Evolutionary conservation across 2,113 vertebrate genomes (phyloP), one percentile per base, ranked within the genome.

Genomic region (Addax nasomaculatus): DNA sequence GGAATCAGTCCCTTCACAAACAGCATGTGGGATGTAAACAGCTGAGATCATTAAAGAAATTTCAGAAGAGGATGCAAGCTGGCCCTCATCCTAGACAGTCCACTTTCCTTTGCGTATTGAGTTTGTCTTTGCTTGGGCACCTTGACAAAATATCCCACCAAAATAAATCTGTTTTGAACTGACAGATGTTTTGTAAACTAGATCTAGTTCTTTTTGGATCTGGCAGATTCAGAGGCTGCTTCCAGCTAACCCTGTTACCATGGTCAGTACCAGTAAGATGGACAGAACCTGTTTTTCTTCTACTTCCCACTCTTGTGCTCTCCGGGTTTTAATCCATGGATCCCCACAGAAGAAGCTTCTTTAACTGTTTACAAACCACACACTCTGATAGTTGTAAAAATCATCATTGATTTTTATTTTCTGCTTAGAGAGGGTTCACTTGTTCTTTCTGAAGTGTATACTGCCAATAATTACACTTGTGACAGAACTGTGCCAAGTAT

Each of bases 341-440:
- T 88, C 62, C 70, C 86, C 49, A 30, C 79, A 85, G 67, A 93
- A 97, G 16, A 96, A 89, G 36, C 2, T 17, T 43, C 49, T 92
- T 97, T 93, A 96, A 94, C 85, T 79, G 62, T 97, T 98, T 97
- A 47, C 29, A 97, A 96, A 30, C 73, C 78, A 39, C 10, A 58
- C 11, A 23, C 73, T 95, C 83, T 49, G 84, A 95, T 51, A 91
- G 55, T 85, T 94, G 73, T 93, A 79, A 97, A 93, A 96, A 10
- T 86, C 43, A 79, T 58, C 21, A 93, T 78, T 86, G 62, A 90
- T 86, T 96, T 96, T 85, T 83, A 51, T 79, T 95, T 96, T 92
- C 92, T 94, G n/a, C 83, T 91, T 86, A 53, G 67, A 93, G 47
- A 84, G 21, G 16, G 53, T 70, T 93, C 87, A 16, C 45, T 81